Percentiles rank a stretch among this genome's conserved stretches.
Conservation (phyloP, 2,113 vertebrate genomes). For the Accipiter virgatus region DNA sequence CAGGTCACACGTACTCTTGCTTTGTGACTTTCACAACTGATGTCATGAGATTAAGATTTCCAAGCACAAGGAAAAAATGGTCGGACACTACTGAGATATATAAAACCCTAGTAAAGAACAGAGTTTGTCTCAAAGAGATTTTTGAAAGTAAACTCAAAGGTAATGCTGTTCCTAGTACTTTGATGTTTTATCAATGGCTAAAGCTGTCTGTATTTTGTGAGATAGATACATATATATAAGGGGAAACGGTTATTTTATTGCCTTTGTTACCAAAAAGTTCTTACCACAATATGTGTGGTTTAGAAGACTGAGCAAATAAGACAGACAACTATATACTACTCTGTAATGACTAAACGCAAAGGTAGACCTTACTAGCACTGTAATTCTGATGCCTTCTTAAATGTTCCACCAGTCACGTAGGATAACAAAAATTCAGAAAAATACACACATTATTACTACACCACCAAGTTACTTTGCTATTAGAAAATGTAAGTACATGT, state of each 20-base stretch:
- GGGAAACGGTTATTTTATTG: background rate
- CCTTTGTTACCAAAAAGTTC: background rate
- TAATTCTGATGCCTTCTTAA: background rate
- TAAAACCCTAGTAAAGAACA: background rate
- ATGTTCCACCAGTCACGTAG: background rate
- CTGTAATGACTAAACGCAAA: background rate
- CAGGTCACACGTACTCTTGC: background rate
- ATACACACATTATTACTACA: background rate
- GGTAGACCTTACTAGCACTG: background rate
- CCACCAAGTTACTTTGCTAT: background rate
- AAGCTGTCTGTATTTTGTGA: background rate
- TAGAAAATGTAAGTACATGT: background rate
- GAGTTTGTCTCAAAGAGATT: background rate
- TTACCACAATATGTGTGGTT: background rate
- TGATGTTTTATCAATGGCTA: background rate
- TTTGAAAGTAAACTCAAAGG: background rate
- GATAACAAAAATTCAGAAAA: background rate
- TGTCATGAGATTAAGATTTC: background rate
- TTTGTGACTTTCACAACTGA: background rate
- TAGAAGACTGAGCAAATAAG: background rate
- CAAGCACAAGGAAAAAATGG: background rate
- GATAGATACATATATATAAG: fast-evolving
- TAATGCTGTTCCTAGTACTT: background rate
- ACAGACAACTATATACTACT: background rate
- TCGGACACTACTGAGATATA: fast-evolving